Evolutionary conservation across 2,797 vertebrate genomes (phyloP).

Genomic region (Spinibarbus caldwelli): DNA sequence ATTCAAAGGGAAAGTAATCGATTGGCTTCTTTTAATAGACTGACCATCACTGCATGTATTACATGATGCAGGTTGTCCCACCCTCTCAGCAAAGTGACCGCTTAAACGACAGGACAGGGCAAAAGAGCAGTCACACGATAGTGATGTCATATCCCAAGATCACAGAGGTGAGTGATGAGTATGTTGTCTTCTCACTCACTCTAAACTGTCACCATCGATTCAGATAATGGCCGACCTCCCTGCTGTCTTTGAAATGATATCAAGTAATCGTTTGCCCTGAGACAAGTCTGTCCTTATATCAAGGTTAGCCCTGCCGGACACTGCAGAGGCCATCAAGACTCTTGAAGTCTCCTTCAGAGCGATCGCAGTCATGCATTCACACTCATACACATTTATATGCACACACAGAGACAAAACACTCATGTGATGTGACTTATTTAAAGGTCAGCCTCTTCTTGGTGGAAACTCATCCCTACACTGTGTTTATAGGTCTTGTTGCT

Average conservation of each 20-base stretch:
- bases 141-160: constrained; percentile 44
- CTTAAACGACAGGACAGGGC: constrained; percentile 38
- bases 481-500: constrained; percentile 17
- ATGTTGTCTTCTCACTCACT: constrained; percentile 51
- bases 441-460: constrained; percentile 46
- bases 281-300: constrained; percentile 52
- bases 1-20: neutral
- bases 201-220: constrained; percentile 66
- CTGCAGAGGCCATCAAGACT: constrained; percentile 34
- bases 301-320: constrained; percentile 51
- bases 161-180: constrained; percentile 35
- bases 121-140: constrained; percentile 50
- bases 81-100: constrained; percentile 1
- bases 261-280: constrained; percentile 46
- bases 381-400: constrained; percentile 25
- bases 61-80: neutral
- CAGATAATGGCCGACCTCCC: constrained; percentile 59
- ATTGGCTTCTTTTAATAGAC: neutral
- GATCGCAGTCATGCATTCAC: neutral
- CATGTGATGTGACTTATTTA: constrained; percentile 40
- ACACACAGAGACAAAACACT: constrained; percentile 20
- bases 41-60: neutral
- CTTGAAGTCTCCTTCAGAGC: constrained; percentile 27
- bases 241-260: constrained; percentile 52
- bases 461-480: constrained; percentile 34